These are phyloP conservation scores for Myopa testacea DNA, from an alignment of 2,888 invertebrate species.

Conservation along the genomic window DNA sequence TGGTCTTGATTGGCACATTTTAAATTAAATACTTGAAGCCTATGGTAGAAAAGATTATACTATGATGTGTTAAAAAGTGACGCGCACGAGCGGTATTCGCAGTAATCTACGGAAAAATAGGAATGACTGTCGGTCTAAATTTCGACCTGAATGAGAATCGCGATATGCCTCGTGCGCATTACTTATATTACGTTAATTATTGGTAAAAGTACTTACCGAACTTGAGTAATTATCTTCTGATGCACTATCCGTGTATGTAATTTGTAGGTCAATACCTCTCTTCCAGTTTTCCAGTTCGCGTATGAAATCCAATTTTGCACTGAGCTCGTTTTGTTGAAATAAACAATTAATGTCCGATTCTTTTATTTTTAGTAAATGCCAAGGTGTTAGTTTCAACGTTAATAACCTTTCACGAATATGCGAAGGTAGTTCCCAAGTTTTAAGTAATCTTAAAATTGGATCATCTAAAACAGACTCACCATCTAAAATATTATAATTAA, in stretches of 20 bases:
- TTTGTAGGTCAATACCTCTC: not conserved
- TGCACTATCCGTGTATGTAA: not conserved
- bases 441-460: too few relatives aligned
- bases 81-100: too few relatives aligned
- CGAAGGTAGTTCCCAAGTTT: too few relatives aligned
- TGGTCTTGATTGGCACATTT: not conserved
- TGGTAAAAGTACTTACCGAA: conserved; percentile 3
- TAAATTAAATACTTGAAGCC: conserved; percentile 14
- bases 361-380: not conserved
- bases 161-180: not conserved
- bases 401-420: not conserved
- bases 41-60: conserved; percentile 5
- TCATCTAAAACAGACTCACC: too few relatives aligned
- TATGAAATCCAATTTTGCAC: not conserved
- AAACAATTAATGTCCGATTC: not conserved
- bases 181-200: not conserved
- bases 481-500: too few relatives aligned
- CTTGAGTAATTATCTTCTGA: not conserved
- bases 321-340: not conserved
- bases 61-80: not conserved
- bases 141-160: not conserved
- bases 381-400: not conserved
- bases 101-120: not conserved
- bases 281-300: not conserved
- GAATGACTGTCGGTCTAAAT: not conserved